Conservation (phyloP, 2,113 vertebrate genomes). For the Limanda limanda region DNA sequence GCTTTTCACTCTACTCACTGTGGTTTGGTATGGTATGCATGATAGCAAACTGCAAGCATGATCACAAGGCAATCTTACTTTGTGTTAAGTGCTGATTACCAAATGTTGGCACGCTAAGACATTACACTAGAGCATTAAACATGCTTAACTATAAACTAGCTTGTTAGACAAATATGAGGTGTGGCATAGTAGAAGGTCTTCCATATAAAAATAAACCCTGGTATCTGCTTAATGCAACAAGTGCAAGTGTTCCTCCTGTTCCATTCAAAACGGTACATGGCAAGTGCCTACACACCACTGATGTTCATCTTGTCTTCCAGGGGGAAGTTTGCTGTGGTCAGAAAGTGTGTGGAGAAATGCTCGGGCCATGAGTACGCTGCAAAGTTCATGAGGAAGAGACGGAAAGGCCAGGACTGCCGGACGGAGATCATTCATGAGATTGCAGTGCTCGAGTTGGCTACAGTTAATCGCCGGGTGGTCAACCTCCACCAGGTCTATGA, state of each 20-base stretch:
- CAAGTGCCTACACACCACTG: not conserved
- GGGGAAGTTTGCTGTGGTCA: slow-evolving; percentile 85
- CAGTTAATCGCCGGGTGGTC: slow-evolving; percentile 72
- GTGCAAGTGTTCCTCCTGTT: not conserved
- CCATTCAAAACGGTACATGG: too few species aligned
- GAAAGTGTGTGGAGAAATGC: slow-evolving; percentile 81
- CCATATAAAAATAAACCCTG: too few species aligned
- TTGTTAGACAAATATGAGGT: too few species aligned
- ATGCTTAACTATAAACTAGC: too few species aligned
- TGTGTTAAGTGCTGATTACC: too few species aligned
- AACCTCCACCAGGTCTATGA: slow-evolving; percentile 82
- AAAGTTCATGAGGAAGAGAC: slow-evolving; percentile 85
- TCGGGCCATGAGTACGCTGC: slow-evolving; percentile 81
- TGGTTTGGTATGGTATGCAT: too few species aligned
- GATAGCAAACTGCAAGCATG: too few species aligned
- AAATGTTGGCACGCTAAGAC: not conserved
- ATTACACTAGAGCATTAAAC: too few species aligned
- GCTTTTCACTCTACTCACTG: too few species aligned
- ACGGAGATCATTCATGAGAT: slow-evolving; percentile 84
- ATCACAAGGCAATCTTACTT: too few species aligned
- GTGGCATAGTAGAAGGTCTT: too few species aligned
- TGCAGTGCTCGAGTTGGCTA: slow-evolving; percentile 80
- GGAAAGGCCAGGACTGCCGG: slow-evolving; percentile 83
- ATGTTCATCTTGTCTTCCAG: slow-evolving; percentile 53
- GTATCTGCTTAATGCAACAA: too few species aligned